Conservation (phyloP, 2,888 invertebrate species). For the Synanthedon formicaeformis region DNA sequence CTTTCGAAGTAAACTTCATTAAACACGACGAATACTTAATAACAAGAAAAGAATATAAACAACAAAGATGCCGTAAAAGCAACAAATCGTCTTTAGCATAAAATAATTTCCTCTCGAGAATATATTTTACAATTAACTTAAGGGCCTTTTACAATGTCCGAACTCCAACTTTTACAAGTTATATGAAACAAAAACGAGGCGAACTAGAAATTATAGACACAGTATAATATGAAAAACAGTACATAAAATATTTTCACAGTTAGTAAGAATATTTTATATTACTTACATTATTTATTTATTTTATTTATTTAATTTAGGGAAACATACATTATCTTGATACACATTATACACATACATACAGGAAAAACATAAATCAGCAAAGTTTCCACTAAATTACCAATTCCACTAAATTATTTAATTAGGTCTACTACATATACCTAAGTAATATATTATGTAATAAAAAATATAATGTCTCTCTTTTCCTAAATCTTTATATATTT, state of each 20-base stretch:
- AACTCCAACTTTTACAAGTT: background rate
- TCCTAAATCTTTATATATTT: no score
- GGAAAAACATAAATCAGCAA: no score
- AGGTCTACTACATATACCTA: no score
- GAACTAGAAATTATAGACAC: background rate
- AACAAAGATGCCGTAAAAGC: background rate
- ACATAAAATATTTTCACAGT: background rate
- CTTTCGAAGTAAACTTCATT: background rate
- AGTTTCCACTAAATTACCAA: no score
- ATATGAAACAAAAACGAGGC: background rate
- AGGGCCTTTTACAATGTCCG: background rate
- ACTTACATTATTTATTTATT: no score
- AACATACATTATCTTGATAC: no score
- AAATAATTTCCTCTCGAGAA: background rate
- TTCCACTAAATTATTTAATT: no score
- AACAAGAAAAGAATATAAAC: background rate
- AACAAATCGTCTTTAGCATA: background rate
- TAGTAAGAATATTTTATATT: background rate
- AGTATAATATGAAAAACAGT: background rate
- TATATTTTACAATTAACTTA: background rate
- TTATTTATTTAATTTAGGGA: no score
- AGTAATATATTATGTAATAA: no score
- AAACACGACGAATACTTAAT: background rate
- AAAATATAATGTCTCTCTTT: no score
- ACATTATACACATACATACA: no score